Percentiles rank a stretch among this genome's conserved stretches.
phyloP scores from a whole-genome alignment of 1,140 invertebrate species.

The Ips typographus region DNA sequence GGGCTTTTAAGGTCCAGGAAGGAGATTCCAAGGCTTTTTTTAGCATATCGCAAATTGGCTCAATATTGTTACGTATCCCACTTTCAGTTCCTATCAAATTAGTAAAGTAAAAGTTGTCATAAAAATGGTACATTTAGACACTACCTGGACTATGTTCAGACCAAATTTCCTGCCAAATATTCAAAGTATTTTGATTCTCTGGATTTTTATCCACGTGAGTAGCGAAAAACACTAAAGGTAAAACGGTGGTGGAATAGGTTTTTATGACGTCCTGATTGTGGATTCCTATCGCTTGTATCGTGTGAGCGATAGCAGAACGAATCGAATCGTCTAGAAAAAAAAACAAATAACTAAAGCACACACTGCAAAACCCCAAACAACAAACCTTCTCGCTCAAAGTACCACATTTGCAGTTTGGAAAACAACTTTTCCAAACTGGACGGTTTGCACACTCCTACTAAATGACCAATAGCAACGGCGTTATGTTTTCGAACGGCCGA shows the following conservation, averaged over 20 bases:
- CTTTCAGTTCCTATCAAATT: conserved; percentile 62
- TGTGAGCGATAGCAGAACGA: conserved; percentile 73
- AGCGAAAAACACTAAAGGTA: conserved; percentile 85
- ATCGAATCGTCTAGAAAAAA: conserved; percentile 63
- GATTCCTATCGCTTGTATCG: conserved; percentile 78
- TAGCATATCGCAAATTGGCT: conserved; percentile 71
- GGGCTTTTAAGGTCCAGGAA: conserved; percentile 85
- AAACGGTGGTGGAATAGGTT: conserved; percentile 72
- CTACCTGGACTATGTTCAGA: conserved; percentile 77
- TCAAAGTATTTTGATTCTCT: conserved; percentile 64
- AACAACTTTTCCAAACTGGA: conserved; percentile 85
- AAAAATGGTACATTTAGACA: neutral
- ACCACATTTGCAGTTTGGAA: conserved; percentile 75
- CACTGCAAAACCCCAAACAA: neutral
- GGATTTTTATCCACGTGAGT: conserved; percentile 79
- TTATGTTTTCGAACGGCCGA: conserved; percentile 78
- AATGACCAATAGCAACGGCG: conserved; percentile 78
- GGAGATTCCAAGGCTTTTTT: conserved; percentile 72
- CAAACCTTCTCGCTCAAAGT: conserved; percentile 64
- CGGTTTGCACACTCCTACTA: conserved; percentile 85
- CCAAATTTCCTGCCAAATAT: conserved; percentile 89
- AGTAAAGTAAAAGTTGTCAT: neutral
- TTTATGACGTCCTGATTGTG: conserved; percentile 82
- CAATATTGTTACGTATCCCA: conserved; percentile 75
- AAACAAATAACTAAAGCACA: neutral